Percentiles rank a stretch among this genome's conserved stretches.
Evolutionary conservation across 2,797 vertebrate genomes (phyloP).

Genomic region (Erpetoichthys calabaricus): DNA sequence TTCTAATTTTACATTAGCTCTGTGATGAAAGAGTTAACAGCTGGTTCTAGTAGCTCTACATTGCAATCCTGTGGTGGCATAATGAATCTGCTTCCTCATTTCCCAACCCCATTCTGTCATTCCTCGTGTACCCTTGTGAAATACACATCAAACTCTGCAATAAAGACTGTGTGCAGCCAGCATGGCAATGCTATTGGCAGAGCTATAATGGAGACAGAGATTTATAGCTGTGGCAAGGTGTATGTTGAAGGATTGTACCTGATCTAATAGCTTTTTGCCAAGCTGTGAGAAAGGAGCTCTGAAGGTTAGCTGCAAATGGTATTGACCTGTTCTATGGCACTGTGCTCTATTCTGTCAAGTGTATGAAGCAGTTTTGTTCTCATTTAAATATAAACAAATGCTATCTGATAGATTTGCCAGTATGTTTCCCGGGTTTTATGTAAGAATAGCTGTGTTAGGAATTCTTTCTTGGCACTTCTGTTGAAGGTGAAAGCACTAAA

Average conservation of each 20-base stretch:
- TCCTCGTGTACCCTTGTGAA: constrained; percentile 34
- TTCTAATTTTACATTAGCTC: constrained; percentile 17
- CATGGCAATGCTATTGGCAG: constrained; percentile 52
- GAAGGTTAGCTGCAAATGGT: constrained; percentile 30
- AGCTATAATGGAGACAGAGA: constrained; percentile 50
- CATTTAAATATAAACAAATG: constrained; percentile 20
- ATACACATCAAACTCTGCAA: constrained; percentile 41
- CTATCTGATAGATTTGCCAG: too few species aligned
- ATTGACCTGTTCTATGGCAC: constrained; percentile 18
- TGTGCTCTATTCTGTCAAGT: constrained; percentile 12
- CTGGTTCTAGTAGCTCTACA: constrained; percentile 19
- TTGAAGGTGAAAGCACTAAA: too few species aligned
- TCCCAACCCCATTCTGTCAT: constrained; percentile 75
- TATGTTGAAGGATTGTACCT: constrained; percentile 35
- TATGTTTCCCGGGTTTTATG: too few species aligned
- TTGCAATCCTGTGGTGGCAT: constrained; percentile 18
- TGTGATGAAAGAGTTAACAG: constrained; percentile 15
- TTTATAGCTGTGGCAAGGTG: constrained; percentile 45
- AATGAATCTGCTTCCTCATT: constrained; percentile 33
- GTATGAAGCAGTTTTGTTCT: constrained; percentile 13
- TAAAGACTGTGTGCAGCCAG: constrained; percentile 56
- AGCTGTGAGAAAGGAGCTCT: constrained; percentile 18
- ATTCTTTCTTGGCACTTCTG: too few species aligned
- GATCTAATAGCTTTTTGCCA: constrained; percentile 29
- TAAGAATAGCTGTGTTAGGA: too few species aligned